These are phyloP conservation scores for Ammodytes marinus DNA, from an alignment of 2,113 vertebrate genomes.

Conservation along the genomic window DNA sequence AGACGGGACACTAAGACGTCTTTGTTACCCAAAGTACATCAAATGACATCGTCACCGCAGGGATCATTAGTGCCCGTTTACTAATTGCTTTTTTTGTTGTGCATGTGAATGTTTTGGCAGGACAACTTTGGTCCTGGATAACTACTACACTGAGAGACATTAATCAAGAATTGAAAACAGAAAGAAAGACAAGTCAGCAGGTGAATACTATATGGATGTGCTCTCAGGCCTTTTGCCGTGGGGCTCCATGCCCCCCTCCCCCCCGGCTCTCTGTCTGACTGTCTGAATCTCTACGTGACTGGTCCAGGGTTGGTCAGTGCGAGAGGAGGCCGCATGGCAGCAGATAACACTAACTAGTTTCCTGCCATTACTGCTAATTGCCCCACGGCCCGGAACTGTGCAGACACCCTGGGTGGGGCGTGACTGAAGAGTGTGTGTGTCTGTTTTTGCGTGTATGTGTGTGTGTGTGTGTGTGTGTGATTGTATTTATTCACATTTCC, in stretches of 20 bases:
- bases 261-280: conserved; percentile 57
- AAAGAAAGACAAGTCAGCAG: neutral
- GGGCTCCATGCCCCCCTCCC: conserved; percentile 18
- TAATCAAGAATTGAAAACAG: neutral
- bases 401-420: conserved; percentile 82
- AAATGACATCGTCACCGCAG: neutral
- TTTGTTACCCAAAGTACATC: neutral
- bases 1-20: neutral
- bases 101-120: neutral
- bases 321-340: conserved; percentile 66
- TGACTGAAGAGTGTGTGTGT: conserved; percentile 60
- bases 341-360: conserved; percentile 82
- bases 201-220: conserved; percentile 12
- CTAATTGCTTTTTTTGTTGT: neutral
- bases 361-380: conserved; percentile 82
- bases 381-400: conserved; percentile 64
- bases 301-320: conserved; percentile 66
- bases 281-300: conserved; percentile 77
- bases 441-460: conserved; percentile 18
- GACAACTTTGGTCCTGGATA: neutral
- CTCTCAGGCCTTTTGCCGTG: conserved; percentile 45
- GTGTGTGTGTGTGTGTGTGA: conserved; percentile 20
- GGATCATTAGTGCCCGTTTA: neutral
- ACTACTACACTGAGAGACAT: neutral
- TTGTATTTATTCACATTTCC: conserved; percentile 29